These are phyloP conservation scores for Synergus japonicus DNA, from an alignment of 2,888 invertebrate species.

Conservation along the genomic window DNA sequence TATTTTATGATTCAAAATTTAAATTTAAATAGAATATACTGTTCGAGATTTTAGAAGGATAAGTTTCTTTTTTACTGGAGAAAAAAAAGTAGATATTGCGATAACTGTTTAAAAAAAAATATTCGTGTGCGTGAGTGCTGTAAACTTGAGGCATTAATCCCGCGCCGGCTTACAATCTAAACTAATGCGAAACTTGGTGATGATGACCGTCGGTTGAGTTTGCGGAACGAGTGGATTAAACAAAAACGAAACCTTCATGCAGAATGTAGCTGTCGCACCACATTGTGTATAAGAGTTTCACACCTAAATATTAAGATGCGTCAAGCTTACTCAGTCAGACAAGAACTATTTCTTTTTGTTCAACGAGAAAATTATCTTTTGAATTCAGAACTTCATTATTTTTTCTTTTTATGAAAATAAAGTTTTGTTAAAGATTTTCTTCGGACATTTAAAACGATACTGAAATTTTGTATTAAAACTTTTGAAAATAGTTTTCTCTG, in stretches of 20 bases:
- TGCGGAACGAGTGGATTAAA: conserved; percentile 14
- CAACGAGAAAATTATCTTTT: not conserved
- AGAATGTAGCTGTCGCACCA: conserved; percentile 26
- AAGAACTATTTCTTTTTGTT: conserved; percentile 1
- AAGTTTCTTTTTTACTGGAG: conserved; percentile 4
- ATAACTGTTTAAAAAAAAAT: conserved; percentile 9
- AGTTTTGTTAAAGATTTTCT: not conserved
- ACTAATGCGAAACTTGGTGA: conserved; percentile 31
- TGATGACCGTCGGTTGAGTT: conserved; percentile 28
- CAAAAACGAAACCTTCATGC: conserved; percentile 34
- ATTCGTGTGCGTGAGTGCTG: conserved; percentile 27
- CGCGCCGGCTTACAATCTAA: conserved; percentile 9
- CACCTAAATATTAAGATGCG: conserved; percentile 1
- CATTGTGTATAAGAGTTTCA: conserved; percentile 38
- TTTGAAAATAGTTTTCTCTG: not conserved
- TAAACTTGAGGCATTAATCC: conserved; percentile 30
- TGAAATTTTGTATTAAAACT: not conserved
- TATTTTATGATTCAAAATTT: not conserved
- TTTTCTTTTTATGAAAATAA: not conserved
- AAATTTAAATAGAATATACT: not conserved
- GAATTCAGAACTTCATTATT: not conserved
- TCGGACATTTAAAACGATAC: too few species aligned
- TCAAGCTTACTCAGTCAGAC: not conserved
- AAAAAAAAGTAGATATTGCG: conserved; percentile 9
- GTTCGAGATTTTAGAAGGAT: not conserved